Evolutionary conservation across 1,140 invertebrate genomes (phyloP).

Genomic region (Liolophura sinensis): DNA sequence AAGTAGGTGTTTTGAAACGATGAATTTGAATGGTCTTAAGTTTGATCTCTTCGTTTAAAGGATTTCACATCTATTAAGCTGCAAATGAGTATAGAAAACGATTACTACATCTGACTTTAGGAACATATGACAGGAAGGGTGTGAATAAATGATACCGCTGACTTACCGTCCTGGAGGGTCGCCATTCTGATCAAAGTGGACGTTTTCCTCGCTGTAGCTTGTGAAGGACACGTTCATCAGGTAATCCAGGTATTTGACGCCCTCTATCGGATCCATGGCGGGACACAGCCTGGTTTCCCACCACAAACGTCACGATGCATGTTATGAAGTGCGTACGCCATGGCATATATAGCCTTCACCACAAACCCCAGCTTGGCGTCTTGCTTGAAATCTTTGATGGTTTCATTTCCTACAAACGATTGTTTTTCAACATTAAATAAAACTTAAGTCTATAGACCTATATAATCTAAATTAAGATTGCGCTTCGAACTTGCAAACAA

Average conservation of each 20-base stretch:
- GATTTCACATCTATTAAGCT: neutral
- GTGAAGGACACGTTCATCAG: conserved; percentile 78
- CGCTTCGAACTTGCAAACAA: too few relatives aligned
- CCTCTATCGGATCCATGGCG: conserved; percentile 70
- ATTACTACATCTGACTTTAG: too few relatives aligned
- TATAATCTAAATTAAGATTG: too few relatives aligned
- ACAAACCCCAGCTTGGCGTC: conserved; percentile 81
- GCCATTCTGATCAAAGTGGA: conserved; percentile 80
- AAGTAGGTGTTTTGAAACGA: too few relatives aligned
- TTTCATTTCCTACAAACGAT: conserved; percentile 46
- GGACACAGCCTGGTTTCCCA: conserved; percentile 64
- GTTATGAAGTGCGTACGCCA: conserved; percentile 69
- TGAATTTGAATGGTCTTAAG: too few relatives aligned
- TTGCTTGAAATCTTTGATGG: conserved; percentile 63
- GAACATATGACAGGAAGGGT: neutral
- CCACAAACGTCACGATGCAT: conserved; percentile 61
- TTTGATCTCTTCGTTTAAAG: neutral
- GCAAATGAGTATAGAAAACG: conserved; percentile 3
- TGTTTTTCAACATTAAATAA: too few relatives aligned
- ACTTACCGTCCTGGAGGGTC: conserved; percentile 81
- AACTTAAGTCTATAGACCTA: too few relatives aligned
- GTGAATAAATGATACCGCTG: neutral
- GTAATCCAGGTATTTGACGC: conserved; percentile 68
- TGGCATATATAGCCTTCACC: conserved; percentile 72
- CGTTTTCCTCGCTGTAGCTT: conserved; percentile 67